Conservation (phyloP, 2,113 vertebrate species). For the Regulus satrapa region DNA sequence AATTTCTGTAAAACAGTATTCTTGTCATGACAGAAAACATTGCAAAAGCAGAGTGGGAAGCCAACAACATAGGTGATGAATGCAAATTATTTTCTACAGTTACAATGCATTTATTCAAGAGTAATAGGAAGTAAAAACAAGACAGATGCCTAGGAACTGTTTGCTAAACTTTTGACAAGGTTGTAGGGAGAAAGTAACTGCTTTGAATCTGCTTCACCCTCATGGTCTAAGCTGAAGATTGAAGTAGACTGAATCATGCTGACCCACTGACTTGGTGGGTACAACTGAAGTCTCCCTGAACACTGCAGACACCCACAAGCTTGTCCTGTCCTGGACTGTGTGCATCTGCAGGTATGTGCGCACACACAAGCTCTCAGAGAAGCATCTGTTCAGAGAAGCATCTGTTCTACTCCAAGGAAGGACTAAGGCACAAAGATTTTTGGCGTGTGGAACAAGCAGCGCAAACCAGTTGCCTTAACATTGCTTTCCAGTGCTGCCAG, state of each 20-base stretch:
- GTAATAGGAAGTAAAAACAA: not conserved
- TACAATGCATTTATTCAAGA: not conserved
- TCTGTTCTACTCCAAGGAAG: not conserved
- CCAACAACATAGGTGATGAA: not conserved
- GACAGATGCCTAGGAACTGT: not conserved
- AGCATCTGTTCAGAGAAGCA: not conserved
- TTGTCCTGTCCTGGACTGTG: fast-evolving
- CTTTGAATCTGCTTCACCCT: not conserved
- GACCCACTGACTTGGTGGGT: not conserved
- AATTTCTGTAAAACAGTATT: not conserved
- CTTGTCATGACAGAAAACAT: not conserved
- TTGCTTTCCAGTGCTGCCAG: not conserved
- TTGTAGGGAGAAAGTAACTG: not conserved
- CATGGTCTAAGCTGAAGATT: not conserved
- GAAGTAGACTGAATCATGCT: not conserved
- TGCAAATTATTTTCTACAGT: not conserved
- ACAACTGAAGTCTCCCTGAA: not conserved
- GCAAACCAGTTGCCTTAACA: not conserved
- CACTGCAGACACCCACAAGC: not conserved
- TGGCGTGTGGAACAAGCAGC: not conserved
- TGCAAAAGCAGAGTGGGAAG: not conserved
- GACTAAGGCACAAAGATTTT: not conserved
- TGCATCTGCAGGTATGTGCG: not conserved
- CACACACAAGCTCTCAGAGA: not conserved
- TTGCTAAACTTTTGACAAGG: not conserved